phyloP scores from a whole-genome alignment of 1,140 invertebrate genomes.

The Drosophila leontia region DNA sequence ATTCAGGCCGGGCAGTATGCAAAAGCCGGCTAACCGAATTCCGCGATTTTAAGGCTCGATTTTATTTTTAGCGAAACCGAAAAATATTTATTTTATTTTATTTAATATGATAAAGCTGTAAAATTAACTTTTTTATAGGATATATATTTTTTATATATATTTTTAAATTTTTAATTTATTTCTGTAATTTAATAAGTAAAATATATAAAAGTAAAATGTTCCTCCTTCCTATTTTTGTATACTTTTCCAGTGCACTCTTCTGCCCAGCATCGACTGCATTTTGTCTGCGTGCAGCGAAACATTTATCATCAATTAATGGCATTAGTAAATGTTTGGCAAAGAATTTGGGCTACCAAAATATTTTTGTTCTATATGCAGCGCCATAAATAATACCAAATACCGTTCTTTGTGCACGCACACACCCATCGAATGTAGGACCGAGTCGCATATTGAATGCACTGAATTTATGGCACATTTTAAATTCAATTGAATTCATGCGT shows the following conservation, averaged over 20 bases:
- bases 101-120: accelerated
- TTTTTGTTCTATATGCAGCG: slow-evolving; percentile 55
- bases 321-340: slow-evolving; percentile 63
- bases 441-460: slow-evolving; percentile 36
- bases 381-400: slow-evolving; percentile 66
- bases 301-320: slow-evolving; percentile 69
- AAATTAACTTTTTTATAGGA: accelerated
- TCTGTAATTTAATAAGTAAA: not conserved
- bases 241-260: slow-evolving; percentile 6
- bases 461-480: slow-evolving; percentile 70
- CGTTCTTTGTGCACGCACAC: slow-evolving; percentile 30
- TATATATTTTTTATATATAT: not conserved
- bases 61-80: slow-evolving; percentile 3
- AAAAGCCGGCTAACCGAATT: slow-evolving; percentile 19
- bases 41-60: slow-evolving; percentile 2
- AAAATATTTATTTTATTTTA: not conserved
- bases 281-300: slow-evolving; percentile 41
- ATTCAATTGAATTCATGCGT: slow-evolving; percentile 66
- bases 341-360: slow-evolving; percentile 50
- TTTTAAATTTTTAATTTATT: not conserved
- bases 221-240: not conserved
- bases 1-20: slow-evolving; percentile 1
- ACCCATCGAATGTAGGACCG: not conserved
- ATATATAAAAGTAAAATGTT: not conserved
- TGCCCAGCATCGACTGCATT: slow-evolving; percentile 28